A percentile compares a stretch with the other conserved stretches of the same genome.
phyloP scores from a whole-genome alignment of 2,888 invertebrate species.

The Torymus aiolomorphi region DNA sequence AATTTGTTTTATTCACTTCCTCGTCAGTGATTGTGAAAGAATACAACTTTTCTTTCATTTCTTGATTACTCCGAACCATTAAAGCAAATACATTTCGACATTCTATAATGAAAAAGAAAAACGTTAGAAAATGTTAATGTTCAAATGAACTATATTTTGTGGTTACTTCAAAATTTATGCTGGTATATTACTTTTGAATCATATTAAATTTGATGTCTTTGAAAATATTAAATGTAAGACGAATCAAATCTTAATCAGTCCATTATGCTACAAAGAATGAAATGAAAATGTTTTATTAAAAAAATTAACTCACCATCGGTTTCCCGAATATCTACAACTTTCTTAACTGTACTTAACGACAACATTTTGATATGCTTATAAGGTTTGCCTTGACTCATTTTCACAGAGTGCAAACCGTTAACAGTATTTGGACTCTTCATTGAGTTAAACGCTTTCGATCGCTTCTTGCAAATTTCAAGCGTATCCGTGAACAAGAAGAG shows the following conservation, averaged over 20 bases:
- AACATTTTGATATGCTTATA: slow-evolving; percentile 94
- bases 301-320: slow-evolving; percentile 81
- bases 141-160: neutral
- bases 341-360: slow-evolving; percentile 91
- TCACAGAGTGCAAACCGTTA: slow-evolving; percentile 79
- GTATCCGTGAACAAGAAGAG: slow-evolving; percentile 96
- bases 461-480: slow-evolving; percentile 92
- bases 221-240: no score
- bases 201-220: no score
- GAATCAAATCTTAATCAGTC: neutral
- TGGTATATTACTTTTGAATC: no score
- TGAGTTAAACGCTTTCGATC: slow-evolving; percentile 85
- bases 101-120: slow-evolving; percentile 76
- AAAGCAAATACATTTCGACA: slow-evolving; percentile 94
- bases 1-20: slow-evolving; percentile 87
- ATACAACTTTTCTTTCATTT: slow-evolving; percentile 90
- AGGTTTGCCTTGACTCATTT: slow-evolving; percentile 84
- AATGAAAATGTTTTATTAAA: slow-evolving; percentile 1
- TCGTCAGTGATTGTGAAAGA: slow-evolving; percentile 92
- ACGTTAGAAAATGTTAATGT: neutral
- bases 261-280: neutral
- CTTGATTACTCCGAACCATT: slow-evolving; percentile 90
- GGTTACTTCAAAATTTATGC: neutral
- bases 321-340: slow-evolving; percentile 93
- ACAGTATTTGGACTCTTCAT: slow-evolving; percentile 82